Conservation (phyloP, 1,140 invertebrate species). For the Drosophila seguyi region DNA sequence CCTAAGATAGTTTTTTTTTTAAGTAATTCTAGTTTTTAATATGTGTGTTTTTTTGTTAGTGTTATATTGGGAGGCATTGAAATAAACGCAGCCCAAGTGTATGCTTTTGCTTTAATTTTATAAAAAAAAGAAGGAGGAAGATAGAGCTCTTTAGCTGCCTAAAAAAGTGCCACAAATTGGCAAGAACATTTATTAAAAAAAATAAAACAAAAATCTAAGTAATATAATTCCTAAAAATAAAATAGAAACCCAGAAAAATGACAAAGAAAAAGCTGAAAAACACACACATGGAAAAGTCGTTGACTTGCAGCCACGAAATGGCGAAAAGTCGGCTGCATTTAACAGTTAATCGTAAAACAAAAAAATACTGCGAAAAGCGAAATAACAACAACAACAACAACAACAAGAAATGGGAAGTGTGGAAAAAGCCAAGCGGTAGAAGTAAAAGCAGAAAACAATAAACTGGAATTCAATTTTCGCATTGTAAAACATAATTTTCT, state of each 20-base stretch:
- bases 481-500: slow-evolving; percentile 77
- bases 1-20: neutral
- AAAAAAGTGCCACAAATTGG: neutral
- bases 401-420: neutral
- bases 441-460: slow-evolving; percentile 54
- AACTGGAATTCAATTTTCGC: slow-evolving; percentile 73
- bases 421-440: slow-evolving; percentile 9
- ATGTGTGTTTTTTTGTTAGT: slow-evolving; percentile 29
- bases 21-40: slow-evolving; percentile 5
- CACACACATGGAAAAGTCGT: slow-evolving; percentile 44
- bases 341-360: slow-evolving; percentile 66
- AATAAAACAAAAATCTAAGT: neutral
- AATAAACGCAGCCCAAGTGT: slow-evolving; percentile 28
- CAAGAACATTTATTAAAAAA: neutral
- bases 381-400: neutral
- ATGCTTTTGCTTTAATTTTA: slow-evolving; percentile 9
- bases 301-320: slow-evolving; percentile 48
- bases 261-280: neutral
- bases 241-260: neutral
- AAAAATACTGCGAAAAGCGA: slow-evolving; percentile 22
- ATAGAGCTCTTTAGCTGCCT: neutral
- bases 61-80: neutral
- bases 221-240: neutral
- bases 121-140: too few species aligned
- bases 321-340: slow-evolving; percentile 51